Percentiles rank a stretch among this genome's conserved stretches.
These are phyloP conservation scores for Chinchilla lanigera DNA, from an alignment of 2,113 vertebrate species.

Conservation along the genomic window DNA sequence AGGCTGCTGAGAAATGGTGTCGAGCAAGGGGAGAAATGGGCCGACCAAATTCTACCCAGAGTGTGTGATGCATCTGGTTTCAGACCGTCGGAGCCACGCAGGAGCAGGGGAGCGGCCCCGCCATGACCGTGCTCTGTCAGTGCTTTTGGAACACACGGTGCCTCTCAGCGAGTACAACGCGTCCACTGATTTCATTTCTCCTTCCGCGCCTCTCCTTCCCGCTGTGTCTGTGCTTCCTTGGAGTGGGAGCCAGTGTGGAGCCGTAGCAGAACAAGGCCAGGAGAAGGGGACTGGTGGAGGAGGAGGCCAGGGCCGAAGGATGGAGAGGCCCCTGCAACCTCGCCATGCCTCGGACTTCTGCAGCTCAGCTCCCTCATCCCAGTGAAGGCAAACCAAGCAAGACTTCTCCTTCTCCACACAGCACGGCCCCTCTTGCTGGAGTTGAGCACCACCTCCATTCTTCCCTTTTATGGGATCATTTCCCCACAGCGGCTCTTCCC, in stretches of 20 bases:
- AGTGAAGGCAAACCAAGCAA: background rate
- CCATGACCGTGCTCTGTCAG: background rate
- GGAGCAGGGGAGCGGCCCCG: background rate
- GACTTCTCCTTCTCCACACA: background rate
- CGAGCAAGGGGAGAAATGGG: background rate
- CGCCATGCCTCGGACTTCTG: too few relatives aligned
- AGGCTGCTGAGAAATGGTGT: background rate
- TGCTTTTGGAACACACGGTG: background rate
- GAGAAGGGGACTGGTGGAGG: background rate
- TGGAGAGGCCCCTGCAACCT: too few relatives aligned
- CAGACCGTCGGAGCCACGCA: background rate
- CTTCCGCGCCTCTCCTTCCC: background rate
- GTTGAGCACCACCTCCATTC: background rate
- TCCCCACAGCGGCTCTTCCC: background rate
- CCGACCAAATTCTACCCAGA: background rate
- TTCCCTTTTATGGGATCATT: background rate
- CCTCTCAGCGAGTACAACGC: background rate
- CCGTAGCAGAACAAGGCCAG: background rate
- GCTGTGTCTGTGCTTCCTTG: background rate
- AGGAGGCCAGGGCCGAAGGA: background rate
- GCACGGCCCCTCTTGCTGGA: background rate
- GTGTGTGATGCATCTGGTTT: background rate
- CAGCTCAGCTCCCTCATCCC: too few relatives aligned
- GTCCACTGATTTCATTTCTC: background rate
- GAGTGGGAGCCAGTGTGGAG: background rate